Conservation (phyloP, 2,888 invertebrate genomes). For the Drosophila quinaria region DNA sequence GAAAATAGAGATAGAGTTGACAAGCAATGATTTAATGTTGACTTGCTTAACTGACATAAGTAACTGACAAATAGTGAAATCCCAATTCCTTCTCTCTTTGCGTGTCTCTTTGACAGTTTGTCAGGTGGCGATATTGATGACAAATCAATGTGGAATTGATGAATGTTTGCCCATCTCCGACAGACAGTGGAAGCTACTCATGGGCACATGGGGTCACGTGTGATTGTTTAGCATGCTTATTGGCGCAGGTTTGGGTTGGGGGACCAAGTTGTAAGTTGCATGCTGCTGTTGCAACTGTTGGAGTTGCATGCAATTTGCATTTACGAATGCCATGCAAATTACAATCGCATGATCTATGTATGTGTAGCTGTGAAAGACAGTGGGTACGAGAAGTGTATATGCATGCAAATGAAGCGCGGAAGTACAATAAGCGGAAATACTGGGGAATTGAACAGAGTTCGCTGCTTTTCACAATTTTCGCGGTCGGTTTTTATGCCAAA, state of each 20-base stretch:
- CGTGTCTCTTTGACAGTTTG: conserved; percentile 32
- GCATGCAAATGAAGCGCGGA: conserved; percentile 72
- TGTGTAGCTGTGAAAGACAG: conserved; percentile 8
- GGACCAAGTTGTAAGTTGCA: conserved; percentile 14
- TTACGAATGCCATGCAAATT: conserved; percentile 57
- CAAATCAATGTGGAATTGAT: conserved; percentile 72
- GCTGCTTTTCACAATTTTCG: conserved; percentile 59
- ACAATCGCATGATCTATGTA: conserved; percentile 48
- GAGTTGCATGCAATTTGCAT: conserved; percentile 62
- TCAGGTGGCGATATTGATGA: conserved; percentile 30
- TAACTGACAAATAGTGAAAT: conserved; percentile 8
- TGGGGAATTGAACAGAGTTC: conserved; percentile 44
- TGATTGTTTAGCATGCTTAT: conserved; percentile 76
- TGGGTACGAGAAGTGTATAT: conserved; percentile 7
- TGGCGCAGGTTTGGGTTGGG: conserved; percentile 62
- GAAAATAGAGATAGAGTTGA: neutral
- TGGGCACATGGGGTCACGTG: conserved; percentile 18
- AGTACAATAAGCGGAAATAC: conserved; percentile 51
- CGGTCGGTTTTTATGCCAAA: conserved; percentile 54
- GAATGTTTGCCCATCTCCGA: conserved; percentile 38
- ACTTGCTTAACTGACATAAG: conserved; percentile 2
- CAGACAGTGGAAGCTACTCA: neutral
- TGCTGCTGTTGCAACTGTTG: conserved; percentile 30
- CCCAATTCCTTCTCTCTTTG: conserved; percentile 5
- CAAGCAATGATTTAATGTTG: conserved; percentile 4